Evolutionary conservation across 2,888 invertebrate species (phyloP).

Genomic region (Anaspis maculata): DNA sequence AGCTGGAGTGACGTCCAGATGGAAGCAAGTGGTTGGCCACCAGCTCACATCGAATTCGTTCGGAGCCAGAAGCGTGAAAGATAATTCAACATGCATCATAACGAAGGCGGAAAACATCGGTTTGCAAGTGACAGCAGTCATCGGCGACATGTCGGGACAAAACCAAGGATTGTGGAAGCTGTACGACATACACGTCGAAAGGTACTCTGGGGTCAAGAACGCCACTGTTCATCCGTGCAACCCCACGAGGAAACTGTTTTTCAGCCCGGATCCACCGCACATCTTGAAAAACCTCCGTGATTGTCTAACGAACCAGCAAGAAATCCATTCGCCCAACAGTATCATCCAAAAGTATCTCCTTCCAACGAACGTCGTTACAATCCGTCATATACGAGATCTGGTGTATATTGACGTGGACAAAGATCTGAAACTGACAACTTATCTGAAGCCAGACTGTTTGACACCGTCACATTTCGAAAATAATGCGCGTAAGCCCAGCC

Average conservation of each 20-base stretch:
- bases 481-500: slow-evolving; percentile 7
- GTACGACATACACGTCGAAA: neutral
- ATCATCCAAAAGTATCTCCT: slow-evolving; percentile 7
- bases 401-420: slow-evolving; percentile 5
- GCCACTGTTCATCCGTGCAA: neutral
- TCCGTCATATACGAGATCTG: slow-evolving; percentile 4
- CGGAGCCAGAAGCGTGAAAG: neutral
- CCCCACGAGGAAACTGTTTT: slow-evolving; percentile 5
- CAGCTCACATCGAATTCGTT: slow-evolving; percentile 11
- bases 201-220: neutral
- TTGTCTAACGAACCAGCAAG: slow-evolving; percentile 4
- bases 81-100: neutral
- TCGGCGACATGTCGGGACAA: neutral
- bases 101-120: neutral
- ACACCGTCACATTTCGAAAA: slow-evolving; percentile 10
- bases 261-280: slow-evolving; percentile 9
- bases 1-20: slow-evolving; percentile 10
- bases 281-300: slow-evolving; percentile 11
- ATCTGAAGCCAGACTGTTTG: slow-evolving; percentile 7
- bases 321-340: slow-evolving; percentile 2
- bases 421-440: slow-evolving; percentile 8
- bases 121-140: neutral
- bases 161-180: neutral
- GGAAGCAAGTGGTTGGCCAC: slow-evolving; percentile 16
- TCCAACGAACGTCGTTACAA: slow-evolving; percentile 2